phyloP scores from a whole-genome alignment of 2,888 invertebrate genomes.

The Drosophila atripex region DNA sequence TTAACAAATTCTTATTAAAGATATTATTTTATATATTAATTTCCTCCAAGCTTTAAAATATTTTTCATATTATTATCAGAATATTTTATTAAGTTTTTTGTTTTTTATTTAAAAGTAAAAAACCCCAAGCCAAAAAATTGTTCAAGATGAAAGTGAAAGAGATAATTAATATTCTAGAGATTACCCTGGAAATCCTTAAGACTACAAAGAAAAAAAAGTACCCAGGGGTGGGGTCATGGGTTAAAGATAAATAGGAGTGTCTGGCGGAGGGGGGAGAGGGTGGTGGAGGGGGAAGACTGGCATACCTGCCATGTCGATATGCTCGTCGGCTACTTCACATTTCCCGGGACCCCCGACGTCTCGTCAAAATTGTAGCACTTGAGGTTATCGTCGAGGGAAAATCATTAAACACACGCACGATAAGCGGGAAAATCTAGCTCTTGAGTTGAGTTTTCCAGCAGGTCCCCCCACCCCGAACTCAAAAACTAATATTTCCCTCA shows the following conservation, averaged over 20 bases:
- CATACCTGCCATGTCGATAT: constrained; percentile 24
- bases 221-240: neutral
- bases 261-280: neutral
- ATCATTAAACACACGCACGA: constrained; percentile 58
- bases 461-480: neutral
- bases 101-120: no score
- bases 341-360: constrained; percentile 40
- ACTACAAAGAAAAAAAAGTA: neutral
- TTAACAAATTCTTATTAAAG: no score
- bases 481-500: constrained; percentile 36
- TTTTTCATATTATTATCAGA: no score
- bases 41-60: no score
- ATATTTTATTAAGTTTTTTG: no score
- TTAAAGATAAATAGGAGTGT: neutral
- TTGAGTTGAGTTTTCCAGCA: constrained; percentile 2
- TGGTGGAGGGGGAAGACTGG: constrained; percentile 1
- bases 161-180: neutral
- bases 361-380: constrained; percentile 59
- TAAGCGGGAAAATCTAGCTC: constrained; percentile 46
- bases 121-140: neutral
- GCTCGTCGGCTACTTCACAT: constrained; percentile 15
- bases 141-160: neutral
- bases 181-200: neutral
- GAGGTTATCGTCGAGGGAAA: constrained; percentile 68
- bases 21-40: no score